phyloP scores from a whole-genome alignment of 1,140 invertebrate genomes.

The Pogonognathellus flavescens region DNA sequence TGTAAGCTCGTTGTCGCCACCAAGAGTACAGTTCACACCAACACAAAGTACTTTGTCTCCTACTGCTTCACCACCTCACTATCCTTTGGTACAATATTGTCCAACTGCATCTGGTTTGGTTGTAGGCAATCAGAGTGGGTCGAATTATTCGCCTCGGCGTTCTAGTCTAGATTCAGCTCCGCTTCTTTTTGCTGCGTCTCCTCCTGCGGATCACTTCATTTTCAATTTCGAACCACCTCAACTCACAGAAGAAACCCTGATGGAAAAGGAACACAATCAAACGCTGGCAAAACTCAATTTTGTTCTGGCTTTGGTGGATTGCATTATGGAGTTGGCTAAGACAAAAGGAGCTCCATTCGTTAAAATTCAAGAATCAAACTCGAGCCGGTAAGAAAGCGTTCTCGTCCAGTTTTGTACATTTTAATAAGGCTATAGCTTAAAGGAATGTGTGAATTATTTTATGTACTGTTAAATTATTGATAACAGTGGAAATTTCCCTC shows the following conservation, averaged over 20 bases:
- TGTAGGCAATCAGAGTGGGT: slow-evolving; percentile 48
- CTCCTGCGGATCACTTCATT: slow-evolving; percentile 74
- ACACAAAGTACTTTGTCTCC: slow-evolving; percentile 63
- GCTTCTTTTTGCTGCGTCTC: slow-evolving; percentile 71
- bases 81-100: slow-evolving; percentile 65
- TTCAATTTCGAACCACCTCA: slow-evolving; percentile 90
- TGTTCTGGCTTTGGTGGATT: slow-evolving; percentile 90
- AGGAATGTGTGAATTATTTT: too few species aligned
- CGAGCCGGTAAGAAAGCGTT: slow-evolving; percentile 19
- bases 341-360: slow-evolving; percentile 81
- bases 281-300: slow-evolving; percentile 94
- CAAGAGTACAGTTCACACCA: slow-evolving; percentile 75
- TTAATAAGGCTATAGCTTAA: too few species aligned
- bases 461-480: neutral
- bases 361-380: slow-evolving; percentile 69
- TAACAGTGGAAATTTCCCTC: neutral
- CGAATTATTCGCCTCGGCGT: slow-evolving; percentile 65
- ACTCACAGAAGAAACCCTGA: slow-evolving; percentile 93
- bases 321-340: slow-evolving; percentile 88
- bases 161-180: slow-evolving; percentile 67
- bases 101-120: slow-evolving; percentile 42
- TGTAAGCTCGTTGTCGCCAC: slow-evolving; percentile 90
- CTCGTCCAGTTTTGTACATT: too few species aligned
- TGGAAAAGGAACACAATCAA: slow-evolving; percentile 95
- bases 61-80: slow-evolving; percentile 64